Percentiles rank a stretch among this genome's conserved stretches.
Evolutionary conservation across 2,888 invertebrate species (phyloP).

Genomic region (Meandrusa payeni): DNA sequence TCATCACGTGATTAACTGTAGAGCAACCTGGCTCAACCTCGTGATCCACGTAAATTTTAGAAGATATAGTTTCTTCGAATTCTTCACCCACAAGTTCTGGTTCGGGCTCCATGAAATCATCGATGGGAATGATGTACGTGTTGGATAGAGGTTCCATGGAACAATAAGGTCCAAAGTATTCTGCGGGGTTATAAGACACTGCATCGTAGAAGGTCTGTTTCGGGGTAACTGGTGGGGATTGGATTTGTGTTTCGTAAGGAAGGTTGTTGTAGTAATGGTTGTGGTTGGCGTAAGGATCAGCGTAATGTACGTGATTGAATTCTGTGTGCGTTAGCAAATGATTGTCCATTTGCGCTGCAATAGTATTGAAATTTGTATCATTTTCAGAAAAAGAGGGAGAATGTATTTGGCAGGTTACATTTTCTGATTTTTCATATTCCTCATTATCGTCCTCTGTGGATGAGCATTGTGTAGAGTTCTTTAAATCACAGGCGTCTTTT

Average conservation of each 20-base stretch:
- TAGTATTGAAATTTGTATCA: conserved; percentile 15
- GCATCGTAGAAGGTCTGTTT: conserved; percentile 59
- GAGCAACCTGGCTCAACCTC: conserved; percentile 61
- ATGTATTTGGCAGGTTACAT: conserved; percentile 40
- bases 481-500: conserved; percentile 47
- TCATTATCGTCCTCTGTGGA: conserved; percentile 9
- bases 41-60: conserved; percentile 58
- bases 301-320: conserved; percentile 32
- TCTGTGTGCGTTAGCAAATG: conserved; percentile 32
- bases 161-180: conserved; percentile 46
- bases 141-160: conserved; percentile 50
- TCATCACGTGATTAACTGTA: conserved; percentile 66
- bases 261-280: conserved; percentile 40
- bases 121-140: conserved; percentile 41
- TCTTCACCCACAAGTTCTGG: conserved; percentile 65
- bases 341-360: neutral
- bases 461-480: conserved; percentile 39
- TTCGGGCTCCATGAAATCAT: conserved; percentile 48
- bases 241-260: conserved; percentile 51
- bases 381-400: conserved; percentile 35
- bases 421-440: conserved; percentile 27
- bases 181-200: conserved; percentile 45
- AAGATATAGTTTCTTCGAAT: conserved; percentile 62
- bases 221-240: conserved; percentile 42
- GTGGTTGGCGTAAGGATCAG: conserved; percentile 25